Evolutionary conservation across 2,888 invertebrate species (phyloP).

Genomic region (Eurytoma californica): DNA sequence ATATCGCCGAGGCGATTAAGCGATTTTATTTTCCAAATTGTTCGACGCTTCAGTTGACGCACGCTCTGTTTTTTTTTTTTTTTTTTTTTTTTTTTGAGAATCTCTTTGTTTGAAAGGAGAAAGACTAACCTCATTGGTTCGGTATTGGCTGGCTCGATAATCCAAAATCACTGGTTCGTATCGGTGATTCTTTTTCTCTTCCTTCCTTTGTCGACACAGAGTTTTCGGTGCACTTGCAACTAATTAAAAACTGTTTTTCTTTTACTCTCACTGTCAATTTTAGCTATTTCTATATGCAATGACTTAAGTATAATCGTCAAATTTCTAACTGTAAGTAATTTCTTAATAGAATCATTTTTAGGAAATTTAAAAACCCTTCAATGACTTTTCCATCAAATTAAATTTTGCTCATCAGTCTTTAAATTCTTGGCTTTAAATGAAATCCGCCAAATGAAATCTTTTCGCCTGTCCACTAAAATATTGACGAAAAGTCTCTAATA

Average conservation of each 20-base stretch:
- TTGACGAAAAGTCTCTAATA: too few species aligned
- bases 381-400: too few species aligned
- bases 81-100: neutral
- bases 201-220: constrained; percentile 2
- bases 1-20: constrained; percentile 13
- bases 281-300: neutral
- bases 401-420: neutral
- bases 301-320: neutral
- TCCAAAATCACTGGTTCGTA: neutral
- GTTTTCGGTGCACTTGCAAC: constrained; percentile 32
- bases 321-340: neutral
- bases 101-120: neutral
- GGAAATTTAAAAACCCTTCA: too few species aligned
- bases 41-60: neutral
- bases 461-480: too few species aligned
- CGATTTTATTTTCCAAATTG: constrained; percentile 12
- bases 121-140: constrained; percentile 30
- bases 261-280: neutral
- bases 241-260: neutral
- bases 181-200: neutral
- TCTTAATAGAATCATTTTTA: too few species aligned
- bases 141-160: neutral
- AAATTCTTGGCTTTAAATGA: too few species aligned
- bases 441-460: too few species aligned
- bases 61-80: neutral